Evolutionary conservation across 2,888 invertebrate species (phyloP), one percentile per base, ranked within the genome.

Genomic region (Spilarctia lutea): DNA sequence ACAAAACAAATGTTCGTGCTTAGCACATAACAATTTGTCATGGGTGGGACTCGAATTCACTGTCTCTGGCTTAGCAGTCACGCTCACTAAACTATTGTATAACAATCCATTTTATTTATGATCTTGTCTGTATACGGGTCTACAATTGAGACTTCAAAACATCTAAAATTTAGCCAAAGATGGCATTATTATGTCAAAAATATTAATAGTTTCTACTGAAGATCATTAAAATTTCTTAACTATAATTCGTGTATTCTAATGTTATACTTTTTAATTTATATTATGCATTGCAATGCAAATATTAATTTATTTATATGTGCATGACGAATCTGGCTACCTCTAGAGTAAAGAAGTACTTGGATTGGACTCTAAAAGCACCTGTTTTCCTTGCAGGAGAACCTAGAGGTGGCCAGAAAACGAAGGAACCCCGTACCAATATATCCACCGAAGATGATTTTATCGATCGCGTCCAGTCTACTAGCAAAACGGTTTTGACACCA

Each of bases 351-450:
- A 71, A 67, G 42, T 67, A 77, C 79, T 79, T 81, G 80, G 85
- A 85, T 83, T 75, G 72, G 79, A 82, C 83, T 77, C 79, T 83
- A 86, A 87, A 88, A 85, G 82, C 82, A 87, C 83, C 79, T 91
- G 91, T 92, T 93, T 94, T 92, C 90, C 90, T 94, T 94, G 77
- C 95, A 95, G 95, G 94, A 88, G 91, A 93, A 90, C 86, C 88
- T 88, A 92, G 91, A 89, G 92, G 92, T 90, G 89, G 91, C 89
- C 94, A 92, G 91, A 90, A 88, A 87, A 78, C 78, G 76, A 77
- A 71, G 68, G 63, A 68, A 60, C 60, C 60, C n/a, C 52, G 48
- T 81, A 45, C 79, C 78, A 24, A 66, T 75, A 76, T 70, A 81
- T 68, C 78, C 74, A 76, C 30, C 56, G 78, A 27, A 77, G 75